These are phyloP conservation scores for Bubo scandiacus DNA, from an alignment of 2,113 vertebrate species.

Conservation along the genomic window DNA sequence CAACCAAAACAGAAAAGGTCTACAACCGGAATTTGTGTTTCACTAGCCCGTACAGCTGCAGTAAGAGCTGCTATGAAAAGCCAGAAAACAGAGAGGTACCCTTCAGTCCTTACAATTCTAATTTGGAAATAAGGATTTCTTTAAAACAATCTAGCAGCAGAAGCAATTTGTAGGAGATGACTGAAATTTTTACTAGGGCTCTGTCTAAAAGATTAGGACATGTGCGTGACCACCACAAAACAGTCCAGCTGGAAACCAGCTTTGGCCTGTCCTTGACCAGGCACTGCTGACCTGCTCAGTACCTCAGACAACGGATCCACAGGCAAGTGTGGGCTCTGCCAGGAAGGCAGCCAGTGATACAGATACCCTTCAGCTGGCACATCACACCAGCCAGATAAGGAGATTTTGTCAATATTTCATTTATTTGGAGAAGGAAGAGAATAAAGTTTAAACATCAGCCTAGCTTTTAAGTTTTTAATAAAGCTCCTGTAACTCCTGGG, in stretches of 20 bases:
- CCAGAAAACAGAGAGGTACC: neutral
- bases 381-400: neutral
- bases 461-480: neutral
- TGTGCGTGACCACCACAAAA: neutral
- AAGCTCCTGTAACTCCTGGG: neutral
- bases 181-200: neutral
- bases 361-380: neutral
- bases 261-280: neutral
- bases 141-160: neutral
- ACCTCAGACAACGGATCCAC: neutral
- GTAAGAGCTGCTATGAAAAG: neutral
- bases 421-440: neutral
- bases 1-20: neutral
- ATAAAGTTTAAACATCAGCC: neutral
- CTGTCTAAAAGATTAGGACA: neutral
- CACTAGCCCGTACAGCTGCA: neutral
- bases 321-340: neutral
- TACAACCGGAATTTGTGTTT: neutral
- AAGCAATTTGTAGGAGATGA: neutral
- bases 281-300: fast-evolving
- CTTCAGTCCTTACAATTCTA: neutral
- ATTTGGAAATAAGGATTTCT: neutral
- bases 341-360: neutral
- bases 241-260: neutral
- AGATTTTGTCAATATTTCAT: neutral